These are phyloP conservation scores for Umimayanthus chanpuru DNA, from an alignment of 92 coral and sea anemone species.

Conservation along the genomic window DNA sequence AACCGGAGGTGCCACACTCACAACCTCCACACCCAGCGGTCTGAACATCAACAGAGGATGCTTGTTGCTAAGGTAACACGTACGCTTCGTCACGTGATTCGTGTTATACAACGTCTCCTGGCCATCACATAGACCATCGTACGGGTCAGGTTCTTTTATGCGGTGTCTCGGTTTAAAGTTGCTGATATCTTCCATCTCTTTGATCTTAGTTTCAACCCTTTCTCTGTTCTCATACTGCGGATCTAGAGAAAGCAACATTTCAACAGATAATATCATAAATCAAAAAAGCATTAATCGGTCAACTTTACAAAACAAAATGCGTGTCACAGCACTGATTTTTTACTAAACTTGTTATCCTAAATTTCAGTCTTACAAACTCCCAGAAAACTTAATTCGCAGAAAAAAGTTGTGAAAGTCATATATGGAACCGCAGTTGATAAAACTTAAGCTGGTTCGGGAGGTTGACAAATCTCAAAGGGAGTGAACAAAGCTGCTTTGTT, in stretches of 20 bases:
- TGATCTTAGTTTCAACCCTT: not conserved
- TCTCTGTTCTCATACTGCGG: slow-evolving; percentile 1
- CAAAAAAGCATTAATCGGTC: too few species aligned
- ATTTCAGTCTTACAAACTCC: too few species aligned
- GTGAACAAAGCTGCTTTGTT: too few species aligned
- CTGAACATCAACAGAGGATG: slow-evolving; percentile 6
- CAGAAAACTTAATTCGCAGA: too few species aligned
- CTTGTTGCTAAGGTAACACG: not conserved
- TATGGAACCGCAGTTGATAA: too few species aligned
- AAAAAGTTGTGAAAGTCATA: too few species aligned
- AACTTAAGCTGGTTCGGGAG: too few species aligned
- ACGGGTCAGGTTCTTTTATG: not conserved
- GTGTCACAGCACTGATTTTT: too few species aligned
- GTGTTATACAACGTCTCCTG: not conserved
- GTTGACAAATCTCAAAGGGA: too few species aligned
- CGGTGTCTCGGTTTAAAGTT: not conserved
- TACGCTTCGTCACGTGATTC: not conserved
- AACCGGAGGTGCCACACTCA: not conserved
- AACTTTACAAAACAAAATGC: too few species aligned
- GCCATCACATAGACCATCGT: not conserved
- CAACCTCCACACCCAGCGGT: not conserved
- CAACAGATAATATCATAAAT: too few species aligned
- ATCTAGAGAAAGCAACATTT: not conserved
- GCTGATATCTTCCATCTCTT: not conserved
- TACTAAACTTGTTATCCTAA: too few species aligned